These are phyloP conservation scores for Sanderia malayensis DNA, from an alignment of 30 jellyfish, hydroid and myxozoan species.

Conservation along the genomic window DNA sequence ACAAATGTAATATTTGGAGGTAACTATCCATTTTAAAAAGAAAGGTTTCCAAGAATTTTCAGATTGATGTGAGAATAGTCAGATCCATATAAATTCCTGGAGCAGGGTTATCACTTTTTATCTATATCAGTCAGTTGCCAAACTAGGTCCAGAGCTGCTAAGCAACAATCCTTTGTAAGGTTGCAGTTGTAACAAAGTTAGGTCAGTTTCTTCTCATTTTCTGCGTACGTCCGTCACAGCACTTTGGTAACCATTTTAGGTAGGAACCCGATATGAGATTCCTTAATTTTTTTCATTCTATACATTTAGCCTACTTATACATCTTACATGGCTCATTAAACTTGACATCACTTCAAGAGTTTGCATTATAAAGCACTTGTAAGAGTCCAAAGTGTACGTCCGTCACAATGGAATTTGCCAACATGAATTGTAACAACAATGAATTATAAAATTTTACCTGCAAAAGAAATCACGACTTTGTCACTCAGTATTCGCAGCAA, in stretches of 20 bases:
- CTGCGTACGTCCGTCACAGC: background rate
- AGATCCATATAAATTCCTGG: slow-evolving; percentile 9
- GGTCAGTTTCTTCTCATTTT: background rate
- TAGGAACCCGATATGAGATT: background rate
- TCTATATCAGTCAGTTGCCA: slow-evolving; percentile 10
- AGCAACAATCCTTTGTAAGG: slow-evolving; percentile 10
- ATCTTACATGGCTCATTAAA: background rate
- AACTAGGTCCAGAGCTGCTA: slow-evolving; percentile 9
- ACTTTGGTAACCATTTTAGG: background rate
- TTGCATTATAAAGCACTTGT: background rate
- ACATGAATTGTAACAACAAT: slow-evolving; percentile 3
- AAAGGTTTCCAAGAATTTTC: slow-evolving; percentile 3
- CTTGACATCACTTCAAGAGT: background rate
- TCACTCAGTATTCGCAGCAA: slow-evolving; percentile 32
- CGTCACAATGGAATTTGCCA: background rate
- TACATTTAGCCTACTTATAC: background rate
- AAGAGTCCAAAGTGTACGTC: background rate
- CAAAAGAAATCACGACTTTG: slow-evolving; percentile 12
- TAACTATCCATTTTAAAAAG: slow-evolving; percentile 2
- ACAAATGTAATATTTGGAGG: slow-evolving; percentile 4
- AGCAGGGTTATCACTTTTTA: slow-evolving; percentile 2
- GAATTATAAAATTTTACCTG: slow-evolving; percentile 8
- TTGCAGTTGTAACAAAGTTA: background rate
- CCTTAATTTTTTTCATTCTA: background rate
- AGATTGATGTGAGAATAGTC: slow-evolving; percentile 11